Base-by-base conservation (phyloP, 1,140 invertebrate genomes). In the Trichoplusia ni region DNA sequence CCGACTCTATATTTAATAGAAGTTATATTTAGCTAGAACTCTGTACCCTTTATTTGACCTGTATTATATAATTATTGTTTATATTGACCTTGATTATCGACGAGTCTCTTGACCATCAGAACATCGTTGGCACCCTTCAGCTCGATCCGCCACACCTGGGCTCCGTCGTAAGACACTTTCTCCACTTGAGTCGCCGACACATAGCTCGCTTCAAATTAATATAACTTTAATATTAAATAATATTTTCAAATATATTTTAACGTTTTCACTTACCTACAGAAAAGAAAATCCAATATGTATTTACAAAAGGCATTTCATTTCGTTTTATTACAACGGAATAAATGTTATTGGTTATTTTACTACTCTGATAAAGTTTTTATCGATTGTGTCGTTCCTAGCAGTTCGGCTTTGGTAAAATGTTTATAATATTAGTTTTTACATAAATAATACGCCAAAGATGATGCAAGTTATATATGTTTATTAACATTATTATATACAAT, bases 401-500 rank as follows among this genome's bases (percentile, higher is more conserved):
- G 33, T 54, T 33, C 11, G 21, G 16, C 16, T 14, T 35, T 13
- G 31, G 23, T 19, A 23, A 35, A 21, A 25, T 27, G 16, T 37
- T 27, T 38, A 21, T 11, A 14, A 18, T 29, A 47, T 31, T 35
- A 25, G 1, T 5, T 40, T 38, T 38, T 9, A 19, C 21, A 19
- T 8, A 66, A 82, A 82, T 81, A 70, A 79, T 76, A 85, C 49
- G 67, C 37, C 46, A 60, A 61, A 46, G 65, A 75, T 83, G 84
- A 79, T 78, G 81, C 83, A 84, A 84, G 42, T 53, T 66, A 65
- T 74, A 77, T 85, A 84, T 86, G 81, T 90, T 88, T 88, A 88
- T 87, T 90, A 88, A 90, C 87, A 90, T 90, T 74, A 82, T 75
- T 88, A 86, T 90, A 88, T 88, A 90, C 87, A 90, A 81, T 86